Evolutionary conservation across 2,113 vertebrate species (phyloP).

Genomic region (Neodon shergylaensis): DNA sequence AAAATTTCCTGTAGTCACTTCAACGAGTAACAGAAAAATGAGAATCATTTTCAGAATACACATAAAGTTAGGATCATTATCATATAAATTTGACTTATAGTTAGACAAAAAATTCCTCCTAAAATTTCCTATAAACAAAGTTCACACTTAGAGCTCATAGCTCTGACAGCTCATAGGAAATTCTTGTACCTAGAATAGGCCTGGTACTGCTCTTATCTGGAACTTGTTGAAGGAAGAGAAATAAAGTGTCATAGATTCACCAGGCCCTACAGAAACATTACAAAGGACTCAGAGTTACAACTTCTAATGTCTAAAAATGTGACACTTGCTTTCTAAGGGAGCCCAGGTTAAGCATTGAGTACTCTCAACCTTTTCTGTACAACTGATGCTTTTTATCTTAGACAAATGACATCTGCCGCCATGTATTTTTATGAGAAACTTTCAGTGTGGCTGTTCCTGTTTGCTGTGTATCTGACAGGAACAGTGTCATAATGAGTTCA

Average conservation of each 20-base stretch:
- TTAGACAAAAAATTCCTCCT: not conserved
- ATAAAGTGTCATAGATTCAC: not conserved
- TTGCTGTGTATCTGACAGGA: not conserved
- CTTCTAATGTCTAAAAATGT: not conserved
- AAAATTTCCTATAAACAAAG: not conserved
- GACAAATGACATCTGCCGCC: not conserved
- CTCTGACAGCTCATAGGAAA: not conserved
- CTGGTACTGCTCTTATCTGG: not conserved
- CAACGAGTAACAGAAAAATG: not conserved
- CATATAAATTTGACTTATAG: not conserved
- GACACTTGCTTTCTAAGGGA: not conserved
- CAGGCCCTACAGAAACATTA: not conserved
- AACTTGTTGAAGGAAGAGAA: not conserved
- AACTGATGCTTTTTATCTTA: not conserved
- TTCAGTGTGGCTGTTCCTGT: not conserved
- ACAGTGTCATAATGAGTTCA: not conserved
- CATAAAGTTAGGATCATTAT: not conserved
- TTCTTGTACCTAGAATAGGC: not conserved
- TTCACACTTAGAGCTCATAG: not conserved
- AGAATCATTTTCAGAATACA: not conserved
- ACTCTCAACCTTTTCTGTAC: not conserved
- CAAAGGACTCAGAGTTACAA: not conserved
- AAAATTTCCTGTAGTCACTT: not conserved
- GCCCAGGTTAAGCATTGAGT: not conserved
- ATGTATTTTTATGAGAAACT: not conserved